Conservation (phyloP, 2,888 invertebrate genomes). For the Operophtera brumata region DNA sequence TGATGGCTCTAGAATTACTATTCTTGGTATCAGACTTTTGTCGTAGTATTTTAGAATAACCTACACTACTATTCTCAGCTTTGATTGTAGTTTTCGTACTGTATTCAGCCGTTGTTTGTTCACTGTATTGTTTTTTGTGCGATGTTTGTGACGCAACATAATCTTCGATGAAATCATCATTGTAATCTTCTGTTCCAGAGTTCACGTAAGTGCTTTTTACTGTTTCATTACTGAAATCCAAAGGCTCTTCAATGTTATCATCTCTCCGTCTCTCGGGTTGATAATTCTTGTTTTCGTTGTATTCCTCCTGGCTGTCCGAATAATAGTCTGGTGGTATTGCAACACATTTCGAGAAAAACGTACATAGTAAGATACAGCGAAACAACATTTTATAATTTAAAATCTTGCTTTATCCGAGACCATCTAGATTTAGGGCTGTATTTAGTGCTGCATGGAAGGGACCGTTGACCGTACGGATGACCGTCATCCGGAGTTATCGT, state of each 20-base stretch:
- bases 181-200: slow-evolving; percentile 7
- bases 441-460: too few relatives aligned
- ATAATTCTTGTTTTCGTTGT: slow-evolving; percentile 29
- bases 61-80: background rate
- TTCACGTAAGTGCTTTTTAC: background rate
- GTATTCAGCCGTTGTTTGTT: background rate
- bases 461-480: too few relatives aligned
- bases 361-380: background rate
- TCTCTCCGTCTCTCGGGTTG: slow-evolving; percentile 10
- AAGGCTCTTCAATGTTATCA: background rate
- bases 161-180: slow-evolving; percentile 9
- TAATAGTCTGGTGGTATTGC: slow-evolving; percentile 25
- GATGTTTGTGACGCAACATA: slow-evolving; percentile 8
- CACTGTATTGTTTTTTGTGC: background rate
- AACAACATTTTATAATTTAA: slow-evolving; percentile 1
- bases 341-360: background rate
- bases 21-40: background rate
- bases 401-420: background rate
- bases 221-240: background rate
- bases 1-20: slow-evolving; percentile 11
- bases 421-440: background rate
- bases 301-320: slow-evolving; percentile 24
- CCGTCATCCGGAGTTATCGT: too few relatives aligned
- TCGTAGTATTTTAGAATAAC: background rate
- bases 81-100: slow-evolving; percentile 6